Evolutionary conservation across 2,888 invertebrate species (phyloP), one percentile per base, ranked within the genome.

Genomic region (Mimachlamys varia): DNA sequence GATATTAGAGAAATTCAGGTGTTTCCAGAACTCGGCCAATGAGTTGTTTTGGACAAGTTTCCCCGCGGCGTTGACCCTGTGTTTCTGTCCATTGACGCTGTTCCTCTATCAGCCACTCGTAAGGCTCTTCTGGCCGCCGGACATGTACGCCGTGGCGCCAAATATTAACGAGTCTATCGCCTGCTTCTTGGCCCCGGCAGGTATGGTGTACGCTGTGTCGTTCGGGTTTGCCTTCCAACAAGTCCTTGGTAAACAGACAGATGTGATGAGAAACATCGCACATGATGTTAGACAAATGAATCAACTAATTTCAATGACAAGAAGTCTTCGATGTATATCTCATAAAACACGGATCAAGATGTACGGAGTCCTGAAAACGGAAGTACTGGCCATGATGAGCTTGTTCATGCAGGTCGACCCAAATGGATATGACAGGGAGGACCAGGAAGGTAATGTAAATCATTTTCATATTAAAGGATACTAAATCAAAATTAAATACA

Each of bases 191-290:
- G 93, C 93, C 4, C 95, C 95, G 5, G 94, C 95, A 0, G 95
- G 95, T 7, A 91, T 95, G 91, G 95, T 95, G 22, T 95, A 95
- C 88, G 95, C 95, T 53, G 95, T 94, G 12, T 93, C 93, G 15
- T 95, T 95, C 91, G 95, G 94, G n/a, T 95, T 94, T 89, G 95
- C 94, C 0, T 95, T 95, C 89, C 94, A 94, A 89, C 93, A 93
- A 76, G 95, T 94, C 10, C 89, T 93, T 33, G 91, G 89, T 38
- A 94, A 94, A 62, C 94, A 93, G 87, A 88, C 88, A 10, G 92
- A 92, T 19, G 92, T 93, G 7, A 91, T 92, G 22, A 88, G 62
- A 44, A 93, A 92, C 89, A 89, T 94, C 19, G 90, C 92, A 15
- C 87, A 92, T 22, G 94, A 94, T 90, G 76, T 94, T 5, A 92